phyloP scores from a whole-genome alignment of 2,888 invertebrate species.

The Atethmia centrago region DNA sequence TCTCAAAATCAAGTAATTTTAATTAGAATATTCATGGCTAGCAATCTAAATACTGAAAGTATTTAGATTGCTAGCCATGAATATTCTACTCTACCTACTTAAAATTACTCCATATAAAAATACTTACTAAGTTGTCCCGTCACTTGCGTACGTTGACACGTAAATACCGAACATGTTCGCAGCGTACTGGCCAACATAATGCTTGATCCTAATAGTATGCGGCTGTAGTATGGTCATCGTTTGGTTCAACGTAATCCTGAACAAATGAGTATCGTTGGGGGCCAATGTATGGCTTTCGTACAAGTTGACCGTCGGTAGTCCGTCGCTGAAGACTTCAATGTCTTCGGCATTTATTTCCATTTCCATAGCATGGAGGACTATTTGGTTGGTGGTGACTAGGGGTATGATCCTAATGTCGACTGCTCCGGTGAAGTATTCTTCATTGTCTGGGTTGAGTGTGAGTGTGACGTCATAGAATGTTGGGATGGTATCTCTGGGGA shows the following conservation, averaged over 20 bases:
- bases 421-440: constrained; percentile 83
- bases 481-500: constrained; percentile 90
- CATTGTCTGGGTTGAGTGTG: constrained; percentile 83
- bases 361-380: constrained; percentile 88
- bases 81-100: constrained; percentile 12
- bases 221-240: constrained; percentile 76
- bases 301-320: constrained; percentile 63
- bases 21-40: not conserved
- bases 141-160: constrained; percentile 87
- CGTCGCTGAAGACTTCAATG: constrained; percentile 70
- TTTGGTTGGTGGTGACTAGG: constrained; percentile 68
- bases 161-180: constrained; percentile 92
- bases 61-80: too few relatives aligned
- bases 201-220: constrained; percentile 87
- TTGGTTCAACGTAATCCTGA: constrained; percentile 83
- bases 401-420: constrained; percentile 84
- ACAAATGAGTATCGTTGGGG: constrained; percentile 85
- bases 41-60: constrained; percentile 14
- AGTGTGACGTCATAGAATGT: constrained; percentile 88
- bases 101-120: constrained; percentile 26
- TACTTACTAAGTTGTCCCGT: constrained; percentile 78
- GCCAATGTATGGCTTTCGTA: constrained; percentile 67
- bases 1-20: not conserved
- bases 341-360: constrained; percentile 72
- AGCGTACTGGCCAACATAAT: constrained; percentile 90